A percentile compares a stretch with the other conserved stretches of the same genome.
These are phyloP conservation scores for Enteromius fasciolatus DNA, from an alignment of 2,797 vertebrate species.

Conservation along the genomic window DNA sequence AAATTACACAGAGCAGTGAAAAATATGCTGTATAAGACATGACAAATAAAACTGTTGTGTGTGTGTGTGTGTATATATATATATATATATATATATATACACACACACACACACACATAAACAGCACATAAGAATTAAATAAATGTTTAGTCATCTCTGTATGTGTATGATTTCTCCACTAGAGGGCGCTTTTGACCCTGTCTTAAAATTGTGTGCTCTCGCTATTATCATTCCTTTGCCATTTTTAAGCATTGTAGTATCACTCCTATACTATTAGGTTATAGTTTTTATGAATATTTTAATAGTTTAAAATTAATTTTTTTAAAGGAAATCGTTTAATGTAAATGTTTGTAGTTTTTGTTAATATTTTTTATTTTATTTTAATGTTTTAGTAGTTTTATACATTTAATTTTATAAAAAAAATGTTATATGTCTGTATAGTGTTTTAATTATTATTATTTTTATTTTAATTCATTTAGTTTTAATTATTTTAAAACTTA, in stretches of 20 bases:
- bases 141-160: background rate
- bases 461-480: background rate
- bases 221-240: background rate
- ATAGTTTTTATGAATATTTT: too few species aligned
- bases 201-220: background rate
- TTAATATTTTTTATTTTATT: background rate
- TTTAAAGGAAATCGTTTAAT: too few species aligned
- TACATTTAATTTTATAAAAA: too few species aligned
- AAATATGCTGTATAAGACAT: background rate
- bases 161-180: constrained; percentile 36
- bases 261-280: too few species aligned
- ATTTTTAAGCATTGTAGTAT: too few species aligned
- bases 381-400: background rate
- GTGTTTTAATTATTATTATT: background rate
- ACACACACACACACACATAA: too few species aligned
- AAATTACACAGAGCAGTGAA: background rate
- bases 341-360: background rate
- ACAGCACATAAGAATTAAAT: too few species aligned
- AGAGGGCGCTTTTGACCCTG: constrained; percentile 60
- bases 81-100: too few species aligned
- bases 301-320: too few species aligned
- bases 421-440: background rate
- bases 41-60: background rate
- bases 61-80: too few species aligned
- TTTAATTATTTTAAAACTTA: background rate